Evolutionary conservation across 2,888 invertebrate species (phyloP).

Genomic region (Congeria kusceri): DNA sequence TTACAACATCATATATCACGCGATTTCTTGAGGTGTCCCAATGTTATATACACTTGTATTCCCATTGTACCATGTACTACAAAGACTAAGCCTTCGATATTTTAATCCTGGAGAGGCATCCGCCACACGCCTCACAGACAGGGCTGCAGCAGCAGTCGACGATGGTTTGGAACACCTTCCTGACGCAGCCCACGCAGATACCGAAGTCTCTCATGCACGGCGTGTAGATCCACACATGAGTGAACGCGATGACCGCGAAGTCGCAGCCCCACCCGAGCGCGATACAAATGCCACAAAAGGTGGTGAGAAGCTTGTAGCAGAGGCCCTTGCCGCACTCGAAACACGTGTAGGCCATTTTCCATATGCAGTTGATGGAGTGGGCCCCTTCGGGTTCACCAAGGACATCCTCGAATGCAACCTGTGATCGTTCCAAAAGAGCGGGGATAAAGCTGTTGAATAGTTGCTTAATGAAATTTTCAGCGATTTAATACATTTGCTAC

Average conservation of each 20-base stretch:
- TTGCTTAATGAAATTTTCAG: too few relatives aligned
- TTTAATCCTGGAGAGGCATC: conserved; percentile 54
- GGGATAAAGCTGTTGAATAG: too few relatives aligned
- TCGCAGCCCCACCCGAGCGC: conserved; percentile 87
- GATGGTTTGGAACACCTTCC: conserved; percentile 84
- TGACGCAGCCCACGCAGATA: conserved; percentile 86
- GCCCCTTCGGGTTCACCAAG: conserved; percentile 78
- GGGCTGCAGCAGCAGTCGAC: conserved; percentile 88
- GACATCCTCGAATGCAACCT: conserved; percentile 77
- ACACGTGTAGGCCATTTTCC: conserved; percentile 88
- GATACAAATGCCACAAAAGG: conserved; percentile 89
- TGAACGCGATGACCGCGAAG: conserved; percentile 87
- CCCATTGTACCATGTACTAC: too few relatives aligned
- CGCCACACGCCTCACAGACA: conserved; percentile 88
- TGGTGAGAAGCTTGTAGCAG: conserved; percentile 90
- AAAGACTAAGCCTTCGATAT: not conserved
- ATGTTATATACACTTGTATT: too few relatives aligned
- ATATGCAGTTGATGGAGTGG: conserved; percentile 88
- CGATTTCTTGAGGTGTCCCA: too few relatives aligned
- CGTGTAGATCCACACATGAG: conserved; percentile 90
- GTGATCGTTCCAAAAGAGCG: not conserved
- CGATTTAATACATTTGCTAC: too few relatives aligned
- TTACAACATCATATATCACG: too few relatives aligned
- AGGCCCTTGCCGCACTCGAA: conserved; percentile 89
- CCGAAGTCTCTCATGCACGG: conserved; percentile 89